These are phyloP conservation scores for Pristiophorus japonicus DNA, from an alignment of 2,113 vertebrate species.

Conservation along the genomic window DNA sequence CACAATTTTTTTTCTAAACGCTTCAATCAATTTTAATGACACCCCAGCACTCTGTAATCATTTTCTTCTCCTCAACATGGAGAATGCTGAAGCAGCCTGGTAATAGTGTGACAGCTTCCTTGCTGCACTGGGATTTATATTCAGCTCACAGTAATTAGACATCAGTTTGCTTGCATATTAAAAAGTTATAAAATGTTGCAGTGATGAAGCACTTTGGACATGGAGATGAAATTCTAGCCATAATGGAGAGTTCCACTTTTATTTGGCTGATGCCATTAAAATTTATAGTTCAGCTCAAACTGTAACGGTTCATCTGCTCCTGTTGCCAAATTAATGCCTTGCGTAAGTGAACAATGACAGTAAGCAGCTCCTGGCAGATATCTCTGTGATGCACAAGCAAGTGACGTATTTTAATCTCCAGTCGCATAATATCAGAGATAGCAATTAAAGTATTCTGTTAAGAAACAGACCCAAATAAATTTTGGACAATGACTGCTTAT, in stretches of 20 bases:
- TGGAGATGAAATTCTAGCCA: neutral
- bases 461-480: neutral
- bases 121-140: neutral
- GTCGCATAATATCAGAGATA: neutral
- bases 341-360: neutral
- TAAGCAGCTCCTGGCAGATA: neutral
- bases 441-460: neutral
- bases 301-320: too few species aligned
- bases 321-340: neutral
- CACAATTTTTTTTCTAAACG: neutral
- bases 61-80: neutral
- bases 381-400: neutral
- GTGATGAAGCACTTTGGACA: neutral
- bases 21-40: neutral
- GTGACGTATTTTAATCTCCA: neutral
- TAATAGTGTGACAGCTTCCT: neutral
- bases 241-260: neutral
- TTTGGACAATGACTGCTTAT: neutral
- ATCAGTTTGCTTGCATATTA: slow-evolving; percentile 21
- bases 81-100: neutral
- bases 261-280: slow-evolving; percentile 17
- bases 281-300: neutral
- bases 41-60: neutral
- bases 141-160: slow-evolving; percentile 7
- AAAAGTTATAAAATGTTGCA: neutral